phyloP scores from a whole-genome alignment of 2,113 vertebrate species.

The Engraulis encrasicolus region DNA sequence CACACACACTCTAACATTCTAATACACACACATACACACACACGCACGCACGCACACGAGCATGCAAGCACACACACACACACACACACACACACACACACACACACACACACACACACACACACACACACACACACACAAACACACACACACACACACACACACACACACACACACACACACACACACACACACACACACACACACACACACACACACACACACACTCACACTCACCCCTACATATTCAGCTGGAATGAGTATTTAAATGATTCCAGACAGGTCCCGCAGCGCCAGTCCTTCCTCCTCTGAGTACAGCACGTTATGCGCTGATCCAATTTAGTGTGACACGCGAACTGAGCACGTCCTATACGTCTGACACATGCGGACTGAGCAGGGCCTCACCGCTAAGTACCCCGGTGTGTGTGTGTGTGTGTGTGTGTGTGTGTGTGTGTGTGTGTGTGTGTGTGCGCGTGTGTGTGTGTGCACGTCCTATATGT shows the following conservation, averaged over 20 bases:
- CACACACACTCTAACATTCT: too few relatives aligned
- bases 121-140: background rate
- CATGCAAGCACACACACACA: too few relatives aligned
- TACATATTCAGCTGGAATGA: too few relatives aligned
- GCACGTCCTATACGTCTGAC: background rate
- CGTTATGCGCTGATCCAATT: background rate
- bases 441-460: too few relatives aligned
- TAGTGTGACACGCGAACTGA: background rate
- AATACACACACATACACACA: too few relatives aligned
- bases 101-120: background rate
- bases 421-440: too few relatives aligned
- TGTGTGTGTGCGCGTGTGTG: too few relatives aligned
- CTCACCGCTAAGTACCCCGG: background rate
- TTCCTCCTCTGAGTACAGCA: background rate
- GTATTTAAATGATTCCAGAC: background rate
- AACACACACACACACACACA: background rate
- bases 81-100: too few relatives aligned
- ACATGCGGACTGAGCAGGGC: background rate
- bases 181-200: background rate
- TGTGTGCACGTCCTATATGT: background rate
- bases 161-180: background rate
- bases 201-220: background rate
- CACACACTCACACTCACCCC: background rate
- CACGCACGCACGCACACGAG: too few relatives aligned
- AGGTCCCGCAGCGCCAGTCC: background rate